Conservation (phyloP, 2,797 vertebrate genomes). For the Loriculus beryllinus region DNA sequence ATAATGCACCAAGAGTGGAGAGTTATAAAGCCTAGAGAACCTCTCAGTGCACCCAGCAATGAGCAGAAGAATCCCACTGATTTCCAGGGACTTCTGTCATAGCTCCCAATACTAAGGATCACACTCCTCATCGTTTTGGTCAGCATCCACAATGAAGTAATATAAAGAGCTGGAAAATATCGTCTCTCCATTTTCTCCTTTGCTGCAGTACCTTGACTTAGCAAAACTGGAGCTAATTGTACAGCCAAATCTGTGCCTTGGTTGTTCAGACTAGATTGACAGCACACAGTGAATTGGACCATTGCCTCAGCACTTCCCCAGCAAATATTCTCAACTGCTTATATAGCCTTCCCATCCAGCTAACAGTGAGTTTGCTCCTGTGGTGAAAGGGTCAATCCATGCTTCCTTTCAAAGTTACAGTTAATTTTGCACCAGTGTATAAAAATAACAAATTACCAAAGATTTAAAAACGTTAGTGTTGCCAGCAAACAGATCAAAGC, state of each 20-base stretch:
- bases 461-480: background rate
- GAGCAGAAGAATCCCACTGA: background rate
- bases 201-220: background rate
- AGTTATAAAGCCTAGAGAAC: background rate
- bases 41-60: background rate
- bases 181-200: background rate
- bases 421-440: background rate
- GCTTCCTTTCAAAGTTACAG: background rate
- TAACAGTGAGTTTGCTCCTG: background rate
- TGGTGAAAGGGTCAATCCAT: background rate
- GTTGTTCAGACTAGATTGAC: background rate
- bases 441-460: slow-evolving; percentile 1
- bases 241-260: background rate
- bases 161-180: background rate
- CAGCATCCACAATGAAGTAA: background rate
- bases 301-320: background rate
- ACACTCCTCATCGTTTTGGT: background rate
- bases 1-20: background rate
- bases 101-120: background rate
- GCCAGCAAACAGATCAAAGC: slow-evolving; percentile 21
- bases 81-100: background rate
- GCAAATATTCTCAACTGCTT: background rate
- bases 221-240: background rate
- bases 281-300: background rate
- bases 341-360: background rate